Base-by-base conservation (phyloP, 2,113 vertebrate genomes). In the Illadopsis cleaveri region DNA sequence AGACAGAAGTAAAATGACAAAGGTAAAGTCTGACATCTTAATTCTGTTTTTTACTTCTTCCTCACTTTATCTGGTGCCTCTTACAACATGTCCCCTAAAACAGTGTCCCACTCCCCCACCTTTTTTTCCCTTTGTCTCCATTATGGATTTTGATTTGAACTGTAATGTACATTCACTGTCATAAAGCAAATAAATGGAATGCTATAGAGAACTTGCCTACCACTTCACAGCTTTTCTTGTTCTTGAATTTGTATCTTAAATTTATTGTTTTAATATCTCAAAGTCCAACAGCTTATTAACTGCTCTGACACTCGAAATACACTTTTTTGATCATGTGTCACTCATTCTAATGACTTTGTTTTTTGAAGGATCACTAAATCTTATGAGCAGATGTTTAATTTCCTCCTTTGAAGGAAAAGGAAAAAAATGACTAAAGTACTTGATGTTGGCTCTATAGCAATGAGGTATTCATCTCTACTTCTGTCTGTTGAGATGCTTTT, bases 251-350 rank as follows among this genome's bases (percentile, higher is more conserved):
- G 86, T 96, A 96, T 93, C 65, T 56, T 81, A 94, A 98, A 97
- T 97, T 93, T 98, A 98, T 98, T 98, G 95, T 89, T 97, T 97
- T 98, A 98, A 98, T 98, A 98, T 97, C 92, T 97, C 76, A 94
- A 96, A 97, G 89, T 97, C 96, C 96, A 98, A 94, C 95, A 97
- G 82, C 96, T 97, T 97, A 98, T 98, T 98, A 97, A 94, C 97
- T 97, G 88, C 91, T 92, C 89, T 89, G 90, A 89, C 86, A 95
- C 60, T 97, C 68, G 35, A 89, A 96, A 96, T 93, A 93, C 50
- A 62, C 38, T 92, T 93, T 95, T 96, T 82, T 95, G 82, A 91
- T 94, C 91, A 79, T 94, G 53, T 92, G 93, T 77, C 91, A 94
- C 57, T 96, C 95, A 93, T 97, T 96, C 93, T 96, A 98, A 97